phyloP scores from a whole-genome alignment of 2,797 vertebrate species.

The Setipinna tenuifilis region DNA sequence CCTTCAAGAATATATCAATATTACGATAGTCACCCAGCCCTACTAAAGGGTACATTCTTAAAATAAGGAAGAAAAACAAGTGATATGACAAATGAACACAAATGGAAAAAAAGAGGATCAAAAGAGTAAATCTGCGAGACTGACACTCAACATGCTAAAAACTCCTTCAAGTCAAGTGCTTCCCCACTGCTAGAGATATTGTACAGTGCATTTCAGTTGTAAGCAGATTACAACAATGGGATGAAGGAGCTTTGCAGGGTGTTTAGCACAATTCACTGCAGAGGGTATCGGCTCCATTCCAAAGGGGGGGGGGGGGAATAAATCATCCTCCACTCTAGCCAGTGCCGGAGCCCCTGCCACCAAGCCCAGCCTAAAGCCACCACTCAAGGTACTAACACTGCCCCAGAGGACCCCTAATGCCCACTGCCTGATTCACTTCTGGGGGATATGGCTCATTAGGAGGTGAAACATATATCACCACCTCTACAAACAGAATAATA shows the following conservation, averaged over 20 bases:
- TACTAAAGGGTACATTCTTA: background rate
- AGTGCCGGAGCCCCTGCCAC: background rate
- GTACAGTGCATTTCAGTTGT: slow-evolving; percentile 69
- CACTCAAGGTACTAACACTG: background rate
- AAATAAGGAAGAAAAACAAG: background rate
- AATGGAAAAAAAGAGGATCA: background rate
- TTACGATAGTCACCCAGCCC: too few species aligned
- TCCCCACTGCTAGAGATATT: slow-evolving; percentile 66
- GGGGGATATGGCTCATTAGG: background rate
- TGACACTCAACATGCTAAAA: slow-evolving; percentile 62
- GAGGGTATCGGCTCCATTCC: slow-evolving; percentile 45
- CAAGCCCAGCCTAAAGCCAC: background rate
- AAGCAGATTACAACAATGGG: slow-evolving; percentile 82
- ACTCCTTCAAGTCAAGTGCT: slow-evolving; percentile 65
- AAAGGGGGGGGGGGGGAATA: slow-evolving; percentile 33
- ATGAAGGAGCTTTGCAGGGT: slow-evolving; percentile 75
- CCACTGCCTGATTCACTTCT: background rate
- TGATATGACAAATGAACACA: background rate
- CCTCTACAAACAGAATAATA: background rate
- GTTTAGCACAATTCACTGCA: slow-evolving; percentile 66
- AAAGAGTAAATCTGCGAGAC: slow-evolving; percentile 57
- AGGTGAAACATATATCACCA: background rate
- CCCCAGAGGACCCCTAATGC: background rate
- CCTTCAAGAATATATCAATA: too few species aligned
- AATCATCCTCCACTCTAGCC: slow-evolving; percentile 31